phyloP scores from a whole-genome alignment of 64 coral and sea anemone species.

The Stichodactyla mertensii region DNA sequence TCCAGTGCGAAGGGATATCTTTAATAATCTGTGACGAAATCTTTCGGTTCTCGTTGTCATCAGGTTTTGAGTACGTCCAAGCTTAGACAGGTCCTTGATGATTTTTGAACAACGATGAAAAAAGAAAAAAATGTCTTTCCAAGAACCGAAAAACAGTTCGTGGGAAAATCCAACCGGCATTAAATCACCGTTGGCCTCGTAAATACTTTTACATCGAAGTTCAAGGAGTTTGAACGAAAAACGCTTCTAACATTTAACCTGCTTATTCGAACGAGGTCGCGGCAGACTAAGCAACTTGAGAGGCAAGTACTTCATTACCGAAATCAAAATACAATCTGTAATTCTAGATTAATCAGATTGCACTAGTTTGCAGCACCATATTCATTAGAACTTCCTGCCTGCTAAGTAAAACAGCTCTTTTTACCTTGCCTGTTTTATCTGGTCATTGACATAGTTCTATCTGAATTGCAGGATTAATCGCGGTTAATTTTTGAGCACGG shows the following conservation, averaged over 20 bases:
- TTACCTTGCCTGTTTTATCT: no score
- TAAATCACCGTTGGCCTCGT: background rate
- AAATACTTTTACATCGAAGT: background rate
- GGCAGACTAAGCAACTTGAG: background rate
- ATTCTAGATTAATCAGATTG: background rate
- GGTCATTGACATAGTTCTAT: no score
- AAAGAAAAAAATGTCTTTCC: background rate
- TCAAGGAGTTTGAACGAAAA: slow-evolving; percentile 1
- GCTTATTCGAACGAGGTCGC: background rate
- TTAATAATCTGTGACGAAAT: slow-evolving; percentile 3
- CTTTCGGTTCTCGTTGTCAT: background rate
- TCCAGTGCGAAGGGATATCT: background rate
- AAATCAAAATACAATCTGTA: slow-evolving; percentile 1
- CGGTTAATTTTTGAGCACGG: no score
- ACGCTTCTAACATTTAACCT: background rate
- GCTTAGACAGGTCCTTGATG: background rate
- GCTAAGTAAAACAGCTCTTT: no score
- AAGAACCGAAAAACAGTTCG: background rate
- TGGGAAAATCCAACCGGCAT: background rate
- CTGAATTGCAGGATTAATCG: no score
- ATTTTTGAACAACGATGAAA: background rate
- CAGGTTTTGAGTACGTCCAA: background rate
- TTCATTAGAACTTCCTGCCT: no score
- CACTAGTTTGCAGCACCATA: no score
- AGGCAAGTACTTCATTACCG: background rate